Base-by-base conservation (phyloP, 2,888 invertebrate genomes). In the Ectemnius lituratus region DNA sequence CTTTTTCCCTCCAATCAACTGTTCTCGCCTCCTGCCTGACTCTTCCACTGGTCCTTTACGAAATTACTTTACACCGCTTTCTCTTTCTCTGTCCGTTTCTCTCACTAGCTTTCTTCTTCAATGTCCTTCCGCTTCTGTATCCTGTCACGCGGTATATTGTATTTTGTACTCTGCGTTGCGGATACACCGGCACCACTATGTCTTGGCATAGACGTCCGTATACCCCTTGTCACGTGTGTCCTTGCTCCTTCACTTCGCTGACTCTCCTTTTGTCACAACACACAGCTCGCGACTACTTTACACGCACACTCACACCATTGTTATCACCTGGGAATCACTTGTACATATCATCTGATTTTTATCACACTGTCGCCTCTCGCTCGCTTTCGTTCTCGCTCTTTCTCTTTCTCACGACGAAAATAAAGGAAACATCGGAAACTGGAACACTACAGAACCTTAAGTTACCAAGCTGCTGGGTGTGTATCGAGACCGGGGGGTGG, bases 371-470 rank as follows among this genome's bases (percentile, higher is more conserved):
- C 37, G 37, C 5, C 37, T 37, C 37, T 52, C n/a, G 52, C 52
- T 61, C 6, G n/a, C 14, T 37, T 37, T 27, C 45, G 6, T 49
- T 13, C 47, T 37, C 56, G 4, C 1, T 59, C 16, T 47, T 3
- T 16, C 61, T 59, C 62, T 67, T 58, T 88, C 88, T 89, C 89
- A 89, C 90, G 87, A 88, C 87, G 82, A 84, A 56, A 28, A 49
- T 70, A 76, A 84, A 73, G 62, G 65, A 70, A 73, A 71, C 75
- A 80, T 75, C 65, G 67, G 66, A 82, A 88, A 87, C 87, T 87
- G 86, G 86, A 88, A 86, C 89, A 89, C 89, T 86, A 81, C 78
- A 80, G 81, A 85, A 86, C 84, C 83, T 79, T 86, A 76, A 78
- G 77, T 86, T 85, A 82, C 82, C 80, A 81, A 83, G 70, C 74